These are phyloP conservation scores for Alethe castanea DNA, from an alignment of 2,113 vertebrate species.

Conservation along the genomic window DNA sequence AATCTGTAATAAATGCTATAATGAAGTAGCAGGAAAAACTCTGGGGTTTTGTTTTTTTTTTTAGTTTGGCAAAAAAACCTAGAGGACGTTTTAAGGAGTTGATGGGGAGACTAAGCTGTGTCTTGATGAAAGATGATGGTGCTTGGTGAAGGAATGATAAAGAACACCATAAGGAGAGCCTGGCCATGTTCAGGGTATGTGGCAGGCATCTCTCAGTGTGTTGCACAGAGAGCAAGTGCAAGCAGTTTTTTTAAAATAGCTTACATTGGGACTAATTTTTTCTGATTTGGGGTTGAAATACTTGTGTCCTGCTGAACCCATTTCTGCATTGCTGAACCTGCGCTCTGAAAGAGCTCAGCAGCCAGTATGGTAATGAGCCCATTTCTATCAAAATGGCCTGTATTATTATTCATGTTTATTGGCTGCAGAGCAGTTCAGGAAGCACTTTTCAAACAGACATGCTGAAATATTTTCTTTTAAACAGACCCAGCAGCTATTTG, in stretches of 20 bases:
- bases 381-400: constrained; percentile 47
- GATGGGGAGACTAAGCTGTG: background rate
- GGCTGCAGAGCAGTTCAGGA: constrained; percentile 51
- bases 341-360: constrained; percentile 13
- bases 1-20: background rate
- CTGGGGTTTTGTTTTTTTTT: background rate
- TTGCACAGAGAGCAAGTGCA: background rate
- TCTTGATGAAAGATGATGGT: background rate
- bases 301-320: constrained; percentile 18
- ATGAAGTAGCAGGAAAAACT: background rate
- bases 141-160: background rate
- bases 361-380: constrained; percentile 44
- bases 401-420: constrained; percentile 66
- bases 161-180: background rate
- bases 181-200: background rate
- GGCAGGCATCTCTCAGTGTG: background rate
- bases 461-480: constrained; percentile 50
- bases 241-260: background rate
- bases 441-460: constrained; percentile 43
- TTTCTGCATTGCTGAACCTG: constrained; percentile 3
- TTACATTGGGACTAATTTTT: background rate
- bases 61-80: background rate
- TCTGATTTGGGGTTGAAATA: background rate
- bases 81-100: background rate
- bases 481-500: constrained; percentile 46